Conservation (phyloP, 1,140 invertebrate species). For the Popillia japonica region DNA sequence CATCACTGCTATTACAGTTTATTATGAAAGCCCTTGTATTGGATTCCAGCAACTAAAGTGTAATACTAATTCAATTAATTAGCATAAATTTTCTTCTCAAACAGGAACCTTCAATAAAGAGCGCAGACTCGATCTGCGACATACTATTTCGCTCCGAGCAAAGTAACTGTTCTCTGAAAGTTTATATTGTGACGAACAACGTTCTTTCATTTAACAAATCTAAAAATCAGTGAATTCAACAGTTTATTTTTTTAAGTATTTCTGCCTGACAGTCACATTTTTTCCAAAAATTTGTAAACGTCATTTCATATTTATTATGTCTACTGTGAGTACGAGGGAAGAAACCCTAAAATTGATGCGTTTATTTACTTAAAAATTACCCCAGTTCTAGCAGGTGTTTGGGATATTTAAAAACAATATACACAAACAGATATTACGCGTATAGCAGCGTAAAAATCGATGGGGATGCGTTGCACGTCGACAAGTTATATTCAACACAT, state of each 20-base stretch:
- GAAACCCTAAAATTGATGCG: background rate
- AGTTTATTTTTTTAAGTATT: constrained; percentile 25
- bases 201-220: too few relatives aligned
- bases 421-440: background rate
- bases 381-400: constrained; percentile 2
- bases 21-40: too few relatives aligned
- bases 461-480: constrained; percentile 4
- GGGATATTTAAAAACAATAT: constrained; percentile 19
- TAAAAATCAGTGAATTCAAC: too few relatives aligned
- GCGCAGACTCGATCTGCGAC: too few relatives aligned
- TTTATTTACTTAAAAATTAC: constrained; percentile 26
- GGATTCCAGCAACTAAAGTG: too few relatives aligned
- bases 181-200: too few relatives aligned
- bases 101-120: too few relatives aligned
- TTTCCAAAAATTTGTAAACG: constrained; percentile 33
- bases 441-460: background rate
- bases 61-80: too few relatives aligned
- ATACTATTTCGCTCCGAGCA: too few relatives aligned
- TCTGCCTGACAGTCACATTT: background rate
- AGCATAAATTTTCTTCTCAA: too few relatives aligned
- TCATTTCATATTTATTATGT: constrained; percentile 26
- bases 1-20: too few relatives aligned
- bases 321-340: background rate
- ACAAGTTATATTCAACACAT: constrained; percentile 5
- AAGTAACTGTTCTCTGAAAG: too few relatives aligned